These are phyloP conservation scores for Arctocebus calabarensis DNA, from an alignment of 2,797 vertebrate genomes.

Conservation along the genomic window DNA sequence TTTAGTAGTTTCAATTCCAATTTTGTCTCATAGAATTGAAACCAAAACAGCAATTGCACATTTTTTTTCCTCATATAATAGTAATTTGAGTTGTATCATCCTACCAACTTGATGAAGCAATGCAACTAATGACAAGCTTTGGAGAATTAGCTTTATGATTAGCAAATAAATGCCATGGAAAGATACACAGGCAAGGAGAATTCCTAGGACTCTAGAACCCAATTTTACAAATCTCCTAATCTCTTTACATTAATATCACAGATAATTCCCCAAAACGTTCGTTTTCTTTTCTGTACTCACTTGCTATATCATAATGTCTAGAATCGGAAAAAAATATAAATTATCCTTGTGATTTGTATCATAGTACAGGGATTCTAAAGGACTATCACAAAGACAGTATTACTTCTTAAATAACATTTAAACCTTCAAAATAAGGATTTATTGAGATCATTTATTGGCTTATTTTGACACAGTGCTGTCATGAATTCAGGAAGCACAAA, in stretches of 20 bases:
- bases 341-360: background rate
- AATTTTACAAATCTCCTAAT: conserved; percentile 23
- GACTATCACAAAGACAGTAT: background rate
- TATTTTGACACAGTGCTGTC: conserved; percentile 64
- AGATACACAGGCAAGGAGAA: background rate
- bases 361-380: background rate
- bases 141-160: background rate
- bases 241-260: background rate
- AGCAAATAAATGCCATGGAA: background rate
- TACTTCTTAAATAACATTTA: conserved; percentile 48
- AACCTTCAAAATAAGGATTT: conserved; percentile 34
- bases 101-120: conserved; percentile 23
- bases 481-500: conserved; percentile 59
- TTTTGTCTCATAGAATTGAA: background rate
- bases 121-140: background rate
- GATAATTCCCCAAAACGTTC: background rate
- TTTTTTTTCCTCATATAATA: background rate
- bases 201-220: background rate
- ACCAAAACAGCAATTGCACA: background rate
- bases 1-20: background rate
- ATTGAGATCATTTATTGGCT: conserved; percentile 32
- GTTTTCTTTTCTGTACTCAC: conserved; percentile 15
- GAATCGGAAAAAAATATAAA: background rate
- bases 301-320: background rate
- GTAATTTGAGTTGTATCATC: background rate